Conservation (phyloP, 2,888 invertebrate species). For the Trissoscelio sp. region DNA sequence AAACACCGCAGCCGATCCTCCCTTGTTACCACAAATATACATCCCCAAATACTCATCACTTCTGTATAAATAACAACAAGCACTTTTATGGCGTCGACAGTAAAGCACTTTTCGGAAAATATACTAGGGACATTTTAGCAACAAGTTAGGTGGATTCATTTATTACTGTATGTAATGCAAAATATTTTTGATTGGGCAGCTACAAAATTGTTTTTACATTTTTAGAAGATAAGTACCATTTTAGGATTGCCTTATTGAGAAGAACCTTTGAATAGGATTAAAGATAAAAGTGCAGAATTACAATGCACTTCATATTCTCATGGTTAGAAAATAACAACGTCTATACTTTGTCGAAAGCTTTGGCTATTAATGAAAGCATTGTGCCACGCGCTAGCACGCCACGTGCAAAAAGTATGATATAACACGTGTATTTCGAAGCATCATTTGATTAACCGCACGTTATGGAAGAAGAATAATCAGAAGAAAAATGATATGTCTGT, state of each 20-base stretch:
- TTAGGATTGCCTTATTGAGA: no score
- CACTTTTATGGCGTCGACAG: conserved; percentile 43
- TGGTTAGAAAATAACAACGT: conserved; percentile 1
- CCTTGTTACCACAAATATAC: conserved; percentile 63
- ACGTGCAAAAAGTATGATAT: conserved; percentile 73
- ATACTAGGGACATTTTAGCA: conserved; percentile 22
- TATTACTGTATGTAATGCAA: conserved; percentile 20
- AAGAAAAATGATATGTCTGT: conserved; percentile 37
- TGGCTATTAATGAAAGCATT: conserved; percentile 64
- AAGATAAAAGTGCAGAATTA: not conserved
- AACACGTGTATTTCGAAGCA: conserved; percentile 69
- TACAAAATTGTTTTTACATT: no score
- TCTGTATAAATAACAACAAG: conserved; percentile 63
- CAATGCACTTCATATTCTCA: conserved; percentile 26
- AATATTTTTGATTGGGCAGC: no score
- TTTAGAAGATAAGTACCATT: no score
- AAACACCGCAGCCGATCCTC: conserved; percentile 74
- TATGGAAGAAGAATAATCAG: conserved; percentile 43
- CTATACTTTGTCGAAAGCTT: conserved; percentile 32
- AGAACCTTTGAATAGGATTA: no score
- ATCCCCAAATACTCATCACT: conserved; percentile 66
- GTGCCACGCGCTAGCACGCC: conserved; percentile 76
- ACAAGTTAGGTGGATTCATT: conserved; percentile 18
- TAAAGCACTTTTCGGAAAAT: conserved; percentile 26
- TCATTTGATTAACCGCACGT: conserved; percentile 31